These are phyloP conservation scores for Coenobita brevimanus DNA, from an alignment of 1,140 invertebrate genomes.

Conservation along the genomic window DNA sequence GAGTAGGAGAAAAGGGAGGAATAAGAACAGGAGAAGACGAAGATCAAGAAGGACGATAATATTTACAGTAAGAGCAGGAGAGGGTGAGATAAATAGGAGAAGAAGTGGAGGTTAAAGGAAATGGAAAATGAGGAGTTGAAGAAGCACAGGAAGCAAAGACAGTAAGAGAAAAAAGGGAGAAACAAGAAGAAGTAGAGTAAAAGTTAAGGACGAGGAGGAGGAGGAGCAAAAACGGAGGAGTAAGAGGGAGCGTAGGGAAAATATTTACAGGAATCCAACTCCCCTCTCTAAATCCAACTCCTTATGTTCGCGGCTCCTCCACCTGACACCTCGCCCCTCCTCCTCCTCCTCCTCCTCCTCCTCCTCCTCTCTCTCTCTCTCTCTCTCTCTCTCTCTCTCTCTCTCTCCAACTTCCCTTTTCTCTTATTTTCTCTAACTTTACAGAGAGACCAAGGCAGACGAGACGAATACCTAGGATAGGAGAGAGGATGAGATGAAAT, in stretches of 20 bases:
- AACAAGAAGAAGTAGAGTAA: background rate
- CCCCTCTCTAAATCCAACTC: slow-evolving; percentile 38
- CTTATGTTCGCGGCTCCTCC: slow-evolving; percentile 25
- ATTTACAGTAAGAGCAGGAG: background rate
- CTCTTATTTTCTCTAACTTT: background rate
- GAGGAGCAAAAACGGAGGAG: background rate
- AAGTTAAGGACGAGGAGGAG: background rate
- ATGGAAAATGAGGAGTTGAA: background rate
- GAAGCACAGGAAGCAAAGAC: background rate
- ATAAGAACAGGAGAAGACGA: background rate
- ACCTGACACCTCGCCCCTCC: slow-evolving; percentile 13
- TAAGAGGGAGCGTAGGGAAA: slow-evolving; percentile 23
- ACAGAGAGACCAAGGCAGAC: too few relatives aligned
- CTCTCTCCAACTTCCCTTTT: background rate
- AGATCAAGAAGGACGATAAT: background rate
- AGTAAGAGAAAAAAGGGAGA: background rate
- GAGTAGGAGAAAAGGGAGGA: background rate
- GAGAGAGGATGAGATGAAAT: background rate
- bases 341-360: background rate
- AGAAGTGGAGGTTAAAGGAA: background rate
- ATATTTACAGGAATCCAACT: slow-evolving; percentile 42
- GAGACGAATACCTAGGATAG: too few relatives aligned
- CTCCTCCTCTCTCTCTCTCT: background rate
- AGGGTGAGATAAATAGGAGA: background rate
- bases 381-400: background rate